These are phyloP conservation scores for Archegozetes longisetosus DNA, from an alignment of 1,140 invertebrate species.

Conservation along the genomic window DNA sequence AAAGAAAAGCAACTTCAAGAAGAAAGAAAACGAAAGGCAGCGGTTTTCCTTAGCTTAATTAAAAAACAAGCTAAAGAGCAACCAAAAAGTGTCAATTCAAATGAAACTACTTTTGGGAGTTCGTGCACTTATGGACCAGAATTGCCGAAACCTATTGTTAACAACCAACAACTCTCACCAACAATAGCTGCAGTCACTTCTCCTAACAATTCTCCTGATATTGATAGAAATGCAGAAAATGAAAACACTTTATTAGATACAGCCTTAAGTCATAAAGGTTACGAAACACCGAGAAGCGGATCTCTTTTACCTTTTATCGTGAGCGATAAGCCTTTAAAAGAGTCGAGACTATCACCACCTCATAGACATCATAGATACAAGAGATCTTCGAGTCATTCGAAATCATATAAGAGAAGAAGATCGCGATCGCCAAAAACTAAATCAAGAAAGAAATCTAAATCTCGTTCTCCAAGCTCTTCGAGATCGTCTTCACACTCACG, in stretches of 20 bases:
- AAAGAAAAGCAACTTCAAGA: constrained; percentile 47
- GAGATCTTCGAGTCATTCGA: not conserved
- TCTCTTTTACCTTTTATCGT: constrained; percentile 4
- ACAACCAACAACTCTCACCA: constrained; percentile 5
- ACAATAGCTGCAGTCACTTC: constrained; percentile 9
- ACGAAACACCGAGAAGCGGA: not conserved
- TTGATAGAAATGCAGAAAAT: not conserved
- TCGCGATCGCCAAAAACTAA: not conserved
- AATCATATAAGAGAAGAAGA: not conserved
- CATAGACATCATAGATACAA: not conserved
- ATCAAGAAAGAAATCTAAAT: not conserved
- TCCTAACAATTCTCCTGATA: not conserved
- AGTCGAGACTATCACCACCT: not conserved
- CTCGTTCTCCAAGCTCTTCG: not conserved
- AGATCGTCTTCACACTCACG: not conserved
- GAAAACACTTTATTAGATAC: not conserved
- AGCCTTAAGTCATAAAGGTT: not conserved
- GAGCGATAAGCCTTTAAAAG: constrained; percentile 1
- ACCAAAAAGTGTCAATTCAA: not conserved
- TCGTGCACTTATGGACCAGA: constrained; percentile 9
- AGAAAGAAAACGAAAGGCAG: constrained; percentile 45
- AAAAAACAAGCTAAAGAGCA: constrained; percentile 16
- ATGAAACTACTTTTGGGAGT: not conserved
- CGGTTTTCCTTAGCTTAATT: constrained; percentile 32
- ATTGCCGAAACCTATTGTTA: not conserved